Evolutionary conservation across 2,113 vertebrate genomes (phyloP), one percentile per base, ranked within the genome.

Genomic region (Microcebus ravelobensis): DNA sequence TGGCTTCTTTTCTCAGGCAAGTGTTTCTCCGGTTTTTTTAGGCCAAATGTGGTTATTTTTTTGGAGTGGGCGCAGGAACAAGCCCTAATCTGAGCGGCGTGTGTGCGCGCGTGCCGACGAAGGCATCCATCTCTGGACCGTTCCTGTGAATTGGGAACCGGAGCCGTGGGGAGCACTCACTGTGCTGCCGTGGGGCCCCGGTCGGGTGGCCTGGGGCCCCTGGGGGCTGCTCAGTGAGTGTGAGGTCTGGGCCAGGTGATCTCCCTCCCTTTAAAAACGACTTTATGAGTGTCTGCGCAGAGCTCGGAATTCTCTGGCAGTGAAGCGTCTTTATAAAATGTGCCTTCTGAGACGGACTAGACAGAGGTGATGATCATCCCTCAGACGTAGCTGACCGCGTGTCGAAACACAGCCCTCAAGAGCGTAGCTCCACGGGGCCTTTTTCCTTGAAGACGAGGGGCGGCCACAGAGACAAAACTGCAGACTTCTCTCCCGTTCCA

Each of bases 1-100:
- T 99, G 99, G 99, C 99, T 99, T 70, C 98, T 99, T 0, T 99
- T 99, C 61, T 99, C 99, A 93, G 99, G 99, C 99, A 85, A 97
- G 97, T 34, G 65, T 61, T 68, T 39, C 52, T 48, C 45, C 45
- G 18, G 39, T 52, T 29, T 59, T n/a, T n/a, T 25, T 9, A 39
- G 31, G 71, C 63, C 15, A 34, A 2, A 2, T n/a, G 15, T 36
- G 5, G 39, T 42, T 42, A 42, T 39, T 39, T 21, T 90, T 87
- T 70, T 48, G 92, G 27, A 84, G 61, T 9, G 11, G 77, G 76
- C 14, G 0, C 48, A 8, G 52, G n/a, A 20, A 23, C 29, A 14
- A 57, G 61, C 9, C 48, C 12, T 13, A 1, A 13, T 18, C 29
- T 8, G n/a, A 59, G 61, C 20, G 2, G 50, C 39, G 39, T 8